These are phyloP conservation scores for Ancistrus triradiatus DNA, from an alignment of 2,113 vertebrate genomes.

Conservation along the genomic window DNA sequence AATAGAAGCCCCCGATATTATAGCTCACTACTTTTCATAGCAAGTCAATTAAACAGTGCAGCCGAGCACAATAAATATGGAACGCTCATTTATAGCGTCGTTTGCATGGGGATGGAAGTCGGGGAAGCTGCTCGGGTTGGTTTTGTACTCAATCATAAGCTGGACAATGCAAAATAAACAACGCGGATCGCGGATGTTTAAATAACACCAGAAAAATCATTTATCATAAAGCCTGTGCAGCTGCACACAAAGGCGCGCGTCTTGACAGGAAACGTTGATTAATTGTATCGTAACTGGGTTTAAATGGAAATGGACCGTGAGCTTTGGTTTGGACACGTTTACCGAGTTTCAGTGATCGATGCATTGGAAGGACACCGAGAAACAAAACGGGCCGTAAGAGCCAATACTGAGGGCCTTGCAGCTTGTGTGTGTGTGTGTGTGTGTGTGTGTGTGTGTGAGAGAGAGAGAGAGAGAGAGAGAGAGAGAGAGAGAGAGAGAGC, in stretches of 20 bases:
- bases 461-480: conserved; percentile 10
- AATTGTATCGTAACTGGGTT: conserved; percentile 3
- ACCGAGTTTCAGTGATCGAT: conserved; percentile 1
- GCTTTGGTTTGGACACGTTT: conserved; percentile 1
- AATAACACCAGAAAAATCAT: neutral
- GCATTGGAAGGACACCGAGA: neutral
- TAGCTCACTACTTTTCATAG: conserved; percentile 8
- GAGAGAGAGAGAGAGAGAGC: neutral
- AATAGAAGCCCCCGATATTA: no score
- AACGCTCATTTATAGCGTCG: neutral
- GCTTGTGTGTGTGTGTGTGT: conserved; percentile 42
- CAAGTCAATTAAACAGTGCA: conserved; percentile 4
- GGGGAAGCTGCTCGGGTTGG: neutral
- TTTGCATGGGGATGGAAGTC: conserved; percentile 7
- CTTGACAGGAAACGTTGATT: conserved; percentile 10
- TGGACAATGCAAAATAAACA: conserved; percentile 11
- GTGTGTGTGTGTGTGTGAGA: conserved; percentile 42
- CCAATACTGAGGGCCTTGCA: conserved; percentile 13
- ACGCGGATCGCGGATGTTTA: neutral
- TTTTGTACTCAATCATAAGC: neutral
- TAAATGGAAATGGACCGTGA: conserved; percentile 12
- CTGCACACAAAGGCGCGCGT: no score
- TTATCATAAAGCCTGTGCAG: neutral
- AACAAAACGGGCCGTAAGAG: conserved; percentile 13
- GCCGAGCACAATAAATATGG: neutral